Evolutionary conservation across 2,888 invertebrate genomes (phyloP).

Genomic region (Hypsopygia costalis): DNA sequence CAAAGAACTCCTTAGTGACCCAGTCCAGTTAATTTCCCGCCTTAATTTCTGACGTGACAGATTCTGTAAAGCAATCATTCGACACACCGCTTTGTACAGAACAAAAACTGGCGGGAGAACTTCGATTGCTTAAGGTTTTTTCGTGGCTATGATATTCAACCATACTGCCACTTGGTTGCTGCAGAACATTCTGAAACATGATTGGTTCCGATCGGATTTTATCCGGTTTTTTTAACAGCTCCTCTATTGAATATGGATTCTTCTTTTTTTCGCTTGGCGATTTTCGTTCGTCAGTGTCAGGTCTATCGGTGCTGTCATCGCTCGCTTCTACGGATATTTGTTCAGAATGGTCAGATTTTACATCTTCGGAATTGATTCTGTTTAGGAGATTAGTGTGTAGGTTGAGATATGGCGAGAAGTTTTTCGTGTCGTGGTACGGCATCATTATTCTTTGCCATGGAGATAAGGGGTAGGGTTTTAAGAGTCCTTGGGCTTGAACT

Average conservation of each 20-base stretch:
- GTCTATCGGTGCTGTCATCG: conserved; percentile 81
- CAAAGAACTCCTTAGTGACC: too few species aligned
- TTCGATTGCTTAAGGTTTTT: conserved; percentile 57
- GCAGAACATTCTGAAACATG: conserved; percentile 64
- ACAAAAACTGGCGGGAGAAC: conserved; percentile 70
- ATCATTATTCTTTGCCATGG: conserved; percentile 82
- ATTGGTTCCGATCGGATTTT: conserved; percentile 72
- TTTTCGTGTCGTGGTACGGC: conserved; percentile 70
- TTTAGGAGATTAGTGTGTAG: conserved; percentile 58
- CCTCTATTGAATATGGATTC: conserved; percentile 94
- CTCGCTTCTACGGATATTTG: conserved; percentile 79
- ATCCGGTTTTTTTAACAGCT: conserved; percentile 89
- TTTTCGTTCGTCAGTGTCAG: conserved; percentile 61
- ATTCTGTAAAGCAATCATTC: conserved; percentile 63
- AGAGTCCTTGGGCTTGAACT: conserved; percentile 66
- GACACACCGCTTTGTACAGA: conserved; percentile 63
- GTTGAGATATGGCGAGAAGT: conserved; percentile 60
- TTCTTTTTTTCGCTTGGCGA: conserved; percentile 79
- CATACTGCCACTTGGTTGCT: conserved; percentile 82
- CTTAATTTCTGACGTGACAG: conserved; percentile 60
- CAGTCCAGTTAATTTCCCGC: conserved; percentile 53
- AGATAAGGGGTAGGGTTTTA: conserved; percentile 74
- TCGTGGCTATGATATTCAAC: conserved; percentile 65
- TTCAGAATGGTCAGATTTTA: conserved; percentile 65
- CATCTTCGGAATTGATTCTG: conserved; percentile 61